Conservation (phyloP, 2,888 invertebrate species). For the Limnephilus auricula region DNA sequence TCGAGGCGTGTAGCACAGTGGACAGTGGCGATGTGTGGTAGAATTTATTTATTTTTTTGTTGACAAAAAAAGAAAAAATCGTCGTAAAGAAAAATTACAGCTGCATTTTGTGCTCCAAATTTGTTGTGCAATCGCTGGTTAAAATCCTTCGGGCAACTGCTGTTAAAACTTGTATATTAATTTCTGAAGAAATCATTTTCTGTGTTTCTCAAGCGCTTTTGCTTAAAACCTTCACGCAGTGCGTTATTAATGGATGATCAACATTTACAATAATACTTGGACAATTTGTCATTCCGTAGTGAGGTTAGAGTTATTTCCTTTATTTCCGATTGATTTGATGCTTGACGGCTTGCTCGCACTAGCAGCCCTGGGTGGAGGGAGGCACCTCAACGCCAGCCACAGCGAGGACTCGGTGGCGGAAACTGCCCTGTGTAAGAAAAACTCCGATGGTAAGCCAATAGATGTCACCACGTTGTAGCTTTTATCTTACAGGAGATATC, state of each 20-base stretch:
- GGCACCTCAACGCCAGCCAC: slow-evolving; percentile 82
- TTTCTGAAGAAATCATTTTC: neutral
- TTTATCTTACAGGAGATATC: slow-evolving; percentile 68
- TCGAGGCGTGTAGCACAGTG: too few relatives aligned
- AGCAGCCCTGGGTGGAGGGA: slow-evolving; percentile 70
- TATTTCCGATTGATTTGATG: slow-evolving; percentile 55
- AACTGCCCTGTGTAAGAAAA: slow-evolving; percentile 88
- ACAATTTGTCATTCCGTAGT: slow-evolving; percentile 6
- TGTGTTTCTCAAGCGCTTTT: slow-evolving; percentile 44
- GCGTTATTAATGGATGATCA: slow-evolving; percentile 48
- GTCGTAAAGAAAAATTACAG: too few relatives aligned
- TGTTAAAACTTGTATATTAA: too few relatives aligned
- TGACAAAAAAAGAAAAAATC: too few relatives aligned
- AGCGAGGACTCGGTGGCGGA: slow-evolving; percentile 91
- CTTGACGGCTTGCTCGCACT: slow-evolving; percentile 62
- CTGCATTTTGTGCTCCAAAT: too few relatives aligned
- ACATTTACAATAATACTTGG: slow-evolving; percentile 15
- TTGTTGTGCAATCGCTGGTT: too few relatives aligned
- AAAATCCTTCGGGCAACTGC: too few relatives aligned
- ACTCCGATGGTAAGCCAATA: slow-evolving; percentile 87
- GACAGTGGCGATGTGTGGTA: too few relatives aligned
- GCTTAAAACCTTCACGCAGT: slow-evolving; percentile 48
- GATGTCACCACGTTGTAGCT: slow-evolving; percentile 70
- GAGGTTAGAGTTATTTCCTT: neutral
- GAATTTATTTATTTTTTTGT: too few relatives aligned